A percentile compares a stretch with the other conserved stretches of the same genome.
Evolutionary conservation across 2,113 vertebrate genomes (phyloP).

Genomic region (Chamaetylas fuelleborni): DNA sequence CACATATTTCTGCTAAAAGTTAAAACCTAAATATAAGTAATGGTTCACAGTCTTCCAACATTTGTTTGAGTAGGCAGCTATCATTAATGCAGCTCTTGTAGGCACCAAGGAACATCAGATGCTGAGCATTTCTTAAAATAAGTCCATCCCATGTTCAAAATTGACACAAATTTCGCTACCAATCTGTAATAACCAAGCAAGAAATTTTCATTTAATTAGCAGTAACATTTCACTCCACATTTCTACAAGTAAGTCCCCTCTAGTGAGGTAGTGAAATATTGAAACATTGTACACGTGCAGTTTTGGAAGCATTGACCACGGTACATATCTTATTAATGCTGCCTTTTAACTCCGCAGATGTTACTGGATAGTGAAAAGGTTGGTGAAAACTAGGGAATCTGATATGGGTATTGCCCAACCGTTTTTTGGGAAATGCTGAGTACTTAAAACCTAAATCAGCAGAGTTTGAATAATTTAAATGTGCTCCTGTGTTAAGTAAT

Average conservation of each 20-base stretch:
- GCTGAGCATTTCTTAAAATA: background rate
- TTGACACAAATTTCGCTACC: background rate
- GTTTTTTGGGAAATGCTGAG: background rate
- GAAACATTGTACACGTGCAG: accelerated
- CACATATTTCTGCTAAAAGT: background rate
- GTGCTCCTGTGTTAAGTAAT: background rate
- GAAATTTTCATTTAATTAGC: background rate
- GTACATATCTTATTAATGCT: background rate
- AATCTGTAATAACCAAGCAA: background rate
- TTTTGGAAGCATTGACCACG: background rate
- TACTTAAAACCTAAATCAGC: background rate
- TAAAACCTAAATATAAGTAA: background rate
- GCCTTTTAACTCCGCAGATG: background rate
- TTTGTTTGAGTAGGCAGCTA: background rate
- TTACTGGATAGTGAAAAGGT: background rate
- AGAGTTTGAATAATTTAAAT: background rate
- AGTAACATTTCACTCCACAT: background rate
- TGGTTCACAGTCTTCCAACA: background rate
- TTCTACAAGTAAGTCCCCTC: background rate
- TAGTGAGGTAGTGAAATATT: background rate
- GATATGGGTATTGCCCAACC: background rate
- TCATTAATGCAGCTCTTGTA: background rate
- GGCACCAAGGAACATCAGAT: background rate
- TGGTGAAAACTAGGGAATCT: background rate
- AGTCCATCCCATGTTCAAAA: background rate